These are phyloP conservation scores for Microplitis deprimator DNA, from an alignment of 2,888 invertebrate genomes.

Conservation along the genomic window DNA sequence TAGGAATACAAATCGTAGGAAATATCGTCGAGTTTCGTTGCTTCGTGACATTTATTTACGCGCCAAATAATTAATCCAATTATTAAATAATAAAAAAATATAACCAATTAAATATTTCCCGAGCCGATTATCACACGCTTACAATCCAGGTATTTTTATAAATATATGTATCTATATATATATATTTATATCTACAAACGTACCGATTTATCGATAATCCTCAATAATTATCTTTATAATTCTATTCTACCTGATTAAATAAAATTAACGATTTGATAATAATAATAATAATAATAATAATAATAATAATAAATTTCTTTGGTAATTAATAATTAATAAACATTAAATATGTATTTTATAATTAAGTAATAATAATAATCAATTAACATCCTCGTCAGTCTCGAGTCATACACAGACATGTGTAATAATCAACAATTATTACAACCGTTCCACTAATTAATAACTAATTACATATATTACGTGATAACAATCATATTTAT, in stretches of 20 bases:
- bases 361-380: neutral
- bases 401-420: slow-evolving; percentile 15
- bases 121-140: slow-evolving; percentile 25
- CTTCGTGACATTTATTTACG: slow-evolving; percentile 16
- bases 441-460: slow-evolving; percentile 9
- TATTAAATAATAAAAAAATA: slow-evolving; percentile 9
- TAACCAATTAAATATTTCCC: slow-evolving; percentile 11
- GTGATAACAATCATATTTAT: slow-evolving; percentile 5
- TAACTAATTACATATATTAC: slow-evolving; percentile 1
- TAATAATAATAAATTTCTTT: neutral
- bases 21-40: slow-evolving; percentile 33
- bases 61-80: neutral
- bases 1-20: slow-evolving; percentile 22
- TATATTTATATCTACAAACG: neutral
- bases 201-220: slow-evolving; percentile 1
- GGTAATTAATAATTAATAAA: neutral
- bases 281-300: neutral
- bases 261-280: slow-evolving; percentile 10
- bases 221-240: neutral
- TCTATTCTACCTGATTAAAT: neutral
- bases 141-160: slow-evolving; percentile 7
- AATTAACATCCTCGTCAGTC: slow-evolving; percentile 13
- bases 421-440: slow-evolving; percentile 22
- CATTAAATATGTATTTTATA: neutral
- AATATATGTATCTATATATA: slow-evolving; percentile 10